Evolutionary conservation across 2,797 vertebrate species (phyloP), one percentile per base, ranked within the genome.

Genomic region (Enteromius thamalakanensis): DNA sequence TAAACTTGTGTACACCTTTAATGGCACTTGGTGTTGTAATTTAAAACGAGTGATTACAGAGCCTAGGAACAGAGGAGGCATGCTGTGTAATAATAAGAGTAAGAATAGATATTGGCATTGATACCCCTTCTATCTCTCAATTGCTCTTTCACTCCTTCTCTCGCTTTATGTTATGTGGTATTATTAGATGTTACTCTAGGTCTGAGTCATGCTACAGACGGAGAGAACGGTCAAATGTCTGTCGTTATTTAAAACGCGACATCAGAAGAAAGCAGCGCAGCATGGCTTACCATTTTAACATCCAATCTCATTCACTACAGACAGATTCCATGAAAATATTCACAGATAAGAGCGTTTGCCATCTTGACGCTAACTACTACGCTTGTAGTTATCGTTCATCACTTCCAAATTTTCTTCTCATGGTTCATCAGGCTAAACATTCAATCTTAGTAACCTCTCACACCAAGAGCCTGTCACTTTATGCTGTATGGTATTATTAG

Each of bases 161-260:
- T 75, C 71, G 26, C 34, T 68, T 40, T 10, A 15, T 42, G 29
- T 74, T 60, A 32, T 65, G 19, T 49, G 76, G 51, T 89, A 87
- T 89, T 88, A 80, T 88, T 89, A 88, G 82, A 83, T 42, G 72
- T 83, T 86, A 86, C 80, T 83, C 82, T 79, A 65, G 64, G 84
- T 83, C 45, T 84, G 78, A 81, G 76, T 83, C 87, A 79, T 79
- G 71, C 80, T 76, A 71, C 78, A 79, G 76, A 40, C 4, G 1
- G 72, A 37, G 4, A 21, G 45, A 79, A 34, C 10, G 1, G 51
- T 15, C 19, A 6, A 68, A 68, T 3, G 42, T 42, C 42, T 42
- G 42, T 11, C 2, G 42, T 42, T 42, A 42, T 42, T 42, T 42
- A 42, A 42, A 42, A 42, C 40, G 9, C 40, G 8, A 42, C 40